These are phyloP conservation scores for Lepisosteus oculatus DNA, from an alignment of 2,113 vertebrate species.

Conservation along the genomic window DNA sequence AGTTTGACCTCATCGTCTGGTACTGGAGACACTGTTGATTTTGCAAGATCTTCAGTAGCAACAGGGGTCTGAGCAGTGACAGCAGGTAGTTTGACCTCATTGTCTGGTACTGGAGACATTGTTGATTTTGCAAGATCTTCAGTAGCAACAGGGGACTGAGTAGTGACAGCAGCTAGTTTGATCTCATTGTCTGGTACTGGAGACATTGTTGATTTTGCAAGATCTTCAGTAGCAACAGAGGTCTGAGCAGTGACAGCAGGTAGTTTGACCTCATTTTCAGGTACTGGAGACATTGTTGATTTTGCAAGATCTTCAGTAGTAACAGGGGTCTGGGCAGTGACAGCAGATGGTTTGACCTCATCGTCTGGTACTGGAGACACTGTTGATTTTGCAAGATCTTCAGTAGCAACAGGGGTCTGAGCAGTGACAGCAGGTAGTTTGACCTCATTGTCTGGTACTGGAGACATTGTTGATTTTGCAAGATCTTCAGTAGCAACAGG, in stretches of 20 bases:
- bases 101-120: constrained; percentile 8
- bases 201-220: neutral
- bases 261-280: neutral
- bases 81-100: neutral
- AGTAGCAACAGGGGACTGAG: no score
- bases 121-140: no score
- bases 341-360: neutral
- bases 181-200: no score
- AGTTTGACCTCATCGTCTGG: no score
- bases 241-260: neutral
- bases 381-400: neutral
- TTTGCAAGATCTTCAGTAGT: neutral
- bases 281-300: neutral
- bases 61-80: neutral
- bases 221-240: neutral
- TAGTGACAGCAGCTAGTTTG: no score
- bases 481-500: neutral
- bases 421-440: neutral
- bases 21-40: no score
- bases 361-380: neutral
- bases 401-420: neutral
- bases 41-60: neutral
- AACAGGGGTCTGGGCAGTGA: neutral
- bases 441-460: constrained; percentile 2
- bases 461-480: neutral